Conservation (phyloP, 2,888 invertebrate species). For the Orgyia antiqua region DNA sequence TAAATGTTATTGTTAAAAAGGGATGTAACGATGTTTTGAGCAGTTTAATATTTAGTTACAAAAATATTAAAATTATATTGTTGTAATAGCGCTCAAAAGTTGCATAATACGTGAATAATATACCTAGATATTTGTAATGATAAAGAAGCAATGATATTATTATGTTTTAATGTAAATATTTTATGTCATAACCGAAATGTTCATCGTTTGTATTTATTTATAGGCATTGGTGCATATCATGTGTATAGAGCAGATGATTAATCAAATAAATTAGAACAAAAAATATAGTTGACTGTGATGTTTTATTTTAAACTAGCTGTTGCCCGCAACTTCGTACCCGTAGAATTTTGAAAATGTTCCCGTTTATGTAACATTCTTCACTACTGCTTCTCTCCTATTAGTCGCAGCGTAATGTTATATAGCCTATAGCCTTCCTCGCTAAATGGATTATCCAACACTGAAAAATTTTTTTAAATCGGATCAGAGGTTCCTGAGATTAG, state of each 20-base stretch:
- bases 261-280: slow-evolving; percentile 76
- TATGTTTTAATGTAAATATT: slow-evolving; percentile 53
- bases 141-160: slow-evolving; percentile 52
- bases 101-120: slow-evolving; percentile 33
- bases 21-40: slow-evolving; percentile 30
- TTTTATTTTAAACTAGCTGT: slow-evolving; percentile 57
- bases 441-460: too few relatives aligned
- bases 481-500: too few relatives aligned
- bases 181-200: slow-evolving; percentile 53
- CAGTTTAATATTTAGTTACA: slow-evolving; percentile 27
- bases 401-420: too few relatives aligned
- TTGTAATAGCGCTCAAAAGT: slow-evolving; percentile 47
- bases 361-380: too few relatives aligned
- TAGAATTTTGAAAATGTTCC: too few relatives aligned
- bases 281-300: slow-evolving; percentile 55
- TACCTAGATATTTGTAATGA: slow-evolving; percentile 42
- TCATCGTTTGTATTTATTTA: slow-evolving; percentile 72
- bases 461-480: too few relatives aligned
- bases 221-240: slow-evolving; percentile 79
- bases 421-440: too few relatives aligned
- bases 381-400: too few relatives aligned
- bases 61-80: slow-evolving; percentile 28
- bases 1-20: slow-evolving; percentile 47
- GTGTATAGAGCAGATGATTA: slow-evolving; percentile 77
- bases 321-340: too few relatives aligned